Evolutionary conservation across 2,888 invertebrate genomes (phyloP).

Genomic region (Gibbula magus): DNA sequence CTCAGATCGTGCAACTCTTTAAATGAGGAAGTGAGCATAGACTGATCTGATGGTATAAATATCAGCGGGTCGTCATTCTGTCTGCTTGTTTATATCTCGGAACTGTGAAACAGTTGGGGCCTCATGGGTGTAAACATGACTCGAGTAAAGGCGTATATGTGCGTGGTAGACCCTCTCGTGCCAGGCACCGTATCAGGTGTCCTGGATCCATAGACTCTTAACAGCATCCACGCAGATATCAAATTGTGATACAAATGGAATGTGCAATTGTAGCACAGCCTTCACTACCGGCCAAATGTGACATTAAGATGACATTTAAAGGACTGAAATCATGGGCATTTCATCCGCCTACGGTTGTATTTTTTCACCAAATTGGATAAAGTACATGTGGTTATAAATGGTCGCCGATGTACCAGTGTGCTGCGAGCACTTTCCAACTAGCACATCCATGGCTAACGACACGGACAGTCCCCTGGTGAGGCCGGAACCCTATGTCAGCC

Average conservation of each 20-base stretch:
- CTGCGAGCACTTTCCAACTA: not conserved
- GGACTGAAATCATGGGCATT: not conserved
- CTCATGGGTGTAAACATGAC: too few species aligned
- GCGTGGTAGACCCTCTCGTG: too few species aligned
- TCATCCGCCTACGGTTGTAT: not conserved
- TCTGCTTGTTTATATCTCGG: too few species aligned
- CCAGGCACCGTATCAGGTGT: too few species aligned
- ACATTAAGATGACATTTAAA: not conserved
- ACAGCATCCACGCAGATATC: too few species aligned
- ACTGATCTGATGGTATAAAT: too few species aligned
- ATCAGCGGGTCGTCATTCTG: too few species aligned
- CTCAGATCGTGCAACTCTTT: too few species aligned
- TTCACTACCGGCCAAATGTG: not conserved
- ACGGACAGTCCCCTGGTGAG: constrained; percentile 14
- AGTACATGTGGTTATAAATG: not conserved
- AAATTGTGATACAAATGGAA: not conserved
- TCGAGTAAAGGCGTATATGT: too few species aligned
- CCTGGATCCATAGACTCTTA: too few species aligned
- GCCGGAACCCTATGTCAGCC: not conserved
- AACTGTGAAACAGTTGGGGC: too few species aligned
- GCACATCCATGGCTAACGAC: constrained; percentile 35
- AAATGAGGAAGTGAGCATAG: too few species aligned
- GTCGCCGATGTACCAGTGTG: not conserved
- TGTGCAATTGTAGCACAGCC: not conserved
- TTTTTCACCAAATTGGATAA: not conserved